Conservation (phyloP, 2,888 invertebrate species). For the Euproctis similis region DNA sequence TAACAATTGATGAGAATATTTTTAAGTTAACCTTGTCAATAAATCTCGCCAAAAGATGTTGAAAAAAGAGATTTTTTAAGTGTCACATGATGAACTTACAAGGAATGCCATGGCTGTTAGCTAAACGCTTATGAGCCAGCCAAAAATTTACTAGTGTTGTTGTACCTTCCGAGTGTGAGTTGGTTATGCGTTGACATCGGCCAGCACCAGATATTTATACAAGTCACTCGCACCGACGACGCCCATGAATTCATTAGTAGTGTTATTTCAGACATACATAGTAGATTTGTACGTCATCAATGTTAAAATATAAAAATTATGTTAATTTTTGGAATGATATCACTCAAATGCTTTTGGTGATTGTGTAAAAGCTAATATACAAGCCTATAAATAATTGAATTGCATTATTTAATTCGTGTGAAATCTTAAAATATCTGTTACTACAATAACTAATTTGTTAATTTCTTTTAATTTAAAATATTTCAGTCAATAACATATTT, state of each 20-base stretch:
- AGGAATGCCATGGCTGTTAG: constrained; percentile 72
- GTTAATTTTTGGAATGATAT: constrained; percentile 26
- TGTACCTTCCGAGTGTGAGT: constrained; percentile 55
- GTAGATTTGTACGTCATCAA: constrained; percentile 31
- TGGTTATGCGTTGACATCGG: constrained; percentile 55
- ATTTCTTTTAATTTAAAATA: no score
- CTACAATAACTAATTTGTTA: no score
- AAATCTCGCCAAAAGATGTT: not conserved
- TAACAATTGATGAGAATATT: constrained; percentile 30
- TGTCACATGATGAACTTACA: constrained; percentile 49
- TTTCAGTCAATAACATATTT: no score
- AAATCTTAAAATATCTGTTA: no score
- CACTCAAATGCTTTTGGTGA: no score
- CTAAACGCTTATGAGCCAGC: constrained; percentile 69
- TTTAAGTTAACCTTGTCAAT: constrained; percentile 3
- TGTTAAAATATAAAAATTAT: constrained; percentile 29
- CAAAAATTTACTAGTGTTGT: constrained; percentile 46
- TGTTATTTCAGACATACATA: no score
- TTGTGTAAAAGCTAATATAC: no score
- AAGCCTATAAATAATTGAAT: no score
- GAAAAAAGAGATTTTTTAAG: constrained; percentile 1
- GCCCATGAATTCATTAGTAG: constrained; percentile 57
- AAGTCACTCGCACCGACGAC: constrained; percentile 47
- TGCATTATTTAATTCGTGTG: no score
- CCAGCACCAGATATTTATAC: constrained; percentile 65